These are phyloP conservation scores for Diorhabda sublineata DNA, from an alignment of 1,140 invertebrate species.

Conservation along the genomic window DNA sequence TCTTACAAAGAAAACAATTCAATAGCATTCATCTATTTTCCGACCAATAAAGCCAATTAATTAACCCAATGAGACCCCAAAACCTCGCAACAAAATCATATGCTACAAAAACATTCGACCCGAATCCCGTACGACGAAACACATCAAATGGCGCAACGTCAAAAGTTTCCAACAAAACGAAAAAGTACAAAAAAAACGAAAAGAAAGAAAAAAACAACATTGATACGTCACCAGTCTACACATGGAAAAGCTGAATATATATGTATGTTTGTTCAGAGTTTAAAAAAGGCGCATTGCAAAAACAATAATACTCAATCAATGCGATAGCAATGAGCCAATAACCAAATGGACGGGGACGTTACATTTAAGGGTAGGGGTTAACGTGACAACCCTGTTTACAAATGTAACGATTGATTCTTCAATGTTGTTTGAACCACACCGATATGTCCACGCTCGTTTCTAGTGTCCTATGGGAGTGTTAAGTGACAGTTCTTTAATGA, in stretches of 20 bases:
- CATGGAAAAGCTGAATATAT: constrained; percentile 28
- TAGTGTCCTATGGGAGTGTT: constrained; percentile 37
- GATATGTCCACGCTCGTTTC: constrained; percentile 40
- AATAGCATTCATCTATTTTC: background rate
- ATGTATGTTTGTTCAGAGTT: constrained; percentile 46
- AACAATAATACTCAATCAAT: constrained; percentile 51
- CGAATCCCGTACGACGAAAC: constrained; percentile 11
- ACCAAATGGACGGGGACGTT: constrained; percentile 48
- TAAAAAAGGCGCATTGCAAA: constrained; percentile 50
- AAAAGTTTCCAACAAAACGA: constrained; percentile 27
- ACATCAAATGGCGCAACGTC: constrained; percentile 23
- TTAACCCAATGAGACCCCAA: constrained; percentile 27
- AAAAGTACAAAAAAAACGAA: constrained; percentile 26
- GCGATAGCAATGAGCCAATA: constrained; percentile 49
- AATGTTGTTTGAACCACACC: constrained; percentile 47
- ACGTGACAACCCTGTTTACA: constrained; percentile 50
- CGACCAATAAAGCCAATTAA: constrained; percentile 26
- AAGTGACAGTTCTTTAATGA: constrained; percentile 16
- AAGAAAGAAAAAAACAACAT: constrained; percentile 32
- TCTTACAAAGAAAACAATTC: no score
- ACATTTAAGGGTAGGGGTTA: constrained; percentile 41
- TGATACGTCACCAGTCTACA: constrained; percentile 38
- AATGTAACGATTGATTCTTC: constrained; percentile 50
- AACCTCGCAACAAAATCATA: constrained; percentile 32
- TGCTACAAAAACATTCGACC: constrained; percentile 24